Base-by-base conservation (phyloP, 64 coral and sea anemone species). In the Actinia tenebrosa region DNA sequence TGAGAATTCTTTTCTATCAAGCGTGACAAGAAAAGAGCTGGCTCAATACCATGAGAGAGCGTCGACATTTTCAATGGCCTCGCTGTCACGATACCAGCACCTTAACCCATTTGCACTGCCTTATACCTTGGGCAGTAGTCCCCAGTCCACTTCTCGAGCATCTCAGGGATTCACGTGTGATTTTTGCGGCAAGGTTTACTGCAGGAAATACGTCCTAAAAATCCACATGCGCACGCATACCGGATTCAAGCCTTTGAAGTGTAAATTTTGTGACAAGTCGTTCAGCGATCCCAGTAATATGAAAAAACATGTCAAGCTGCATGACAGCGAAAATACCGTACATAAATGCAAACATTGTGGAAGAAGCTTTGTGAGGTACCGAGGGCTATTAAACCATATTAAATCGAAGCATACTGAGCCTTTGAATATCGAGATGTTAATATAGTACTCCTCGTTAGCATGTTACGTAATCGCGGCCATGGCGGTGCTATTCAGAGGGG, bases 141-240 rank as follows among this genome's bases (percentile, higher is more conserved):
- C 60, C 5, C 84, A 82, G 46, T 11, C 85, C 53, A 22, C 85
- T 16, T 10, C 78, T 10, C 78, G 90, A 69, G 22, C 56, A 3
- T 87, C 56, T 37, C 85, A 93, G 61, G 94, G 97, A 15, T 99
- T 99, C 55, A 92, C 88, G 19, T 99, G 97, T 77, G 91, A 99
- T n/a, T 99, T 90, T 20, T 99, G 97, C 50, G 97, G 97, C 3
- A 99, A 99, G 37, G 93, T 95, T 17, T 99, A 99, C 53, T 99
- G 97, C 50, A 68, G 97, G 45, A 95, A 95, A 79, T 99, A 99
- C 58, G 97, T 99, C 22, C 86, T 99, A 66, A 99, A 99, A 87
- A 99, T 99, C 56, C 97, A 99, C 83, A 99, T 99, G 97, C 77
- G 97, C 44, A 99, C 97, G 64, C 97, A 99, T 88, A 99, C 97